Evolutionary conservation across 2,797 vertebrate genomes (phyloP), one percentile per base, ranked within the genome.

Genomic region (Xyrichtys novacula): DNA sequence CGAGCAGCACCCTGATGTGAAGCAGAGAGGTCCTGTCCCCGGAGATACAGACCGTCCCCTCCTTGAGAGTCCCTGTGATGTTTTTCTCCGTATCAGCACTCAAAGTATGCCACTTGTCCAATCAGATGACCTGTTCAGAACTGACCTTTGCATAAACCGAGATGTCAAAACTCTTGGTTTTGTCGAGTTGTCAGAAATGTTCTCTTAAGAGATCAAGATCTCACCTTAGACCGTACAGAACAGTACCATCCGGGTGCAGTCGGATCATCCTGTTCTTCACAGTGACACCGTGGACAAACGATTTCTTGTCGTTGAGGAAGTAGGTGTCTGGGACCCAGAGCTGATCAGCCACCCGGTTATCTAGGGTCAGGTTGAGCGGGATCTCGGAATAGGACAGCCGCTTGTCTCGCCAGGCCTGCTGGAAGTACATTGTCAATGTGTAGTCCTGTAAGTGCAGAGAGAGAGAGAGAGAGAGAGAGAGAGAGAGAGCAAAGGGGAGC

Each of bases 211-310:
- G 77, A 74, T 74, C 46, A 44, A 59, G 59, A 65, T 92, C 94
- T 95, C 84, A 98, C 97, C 97, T 98, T 75, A 99, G 94, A 10
- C 97, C 96, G 12, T 99, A 99, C 22, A 99, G 93, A 22, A 99
- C 97, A 0, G 96, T 98, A 25, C 98, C 97, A 22, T 99, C 98
- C 0, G 98, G 98, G 89, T 99, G 98, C 71, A 99, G 93, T 19
- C 98, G 96, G 65, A 99, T 99, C 97, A 99, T 99, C 81, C 97
- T 95, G 78, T 99, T 99, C 91, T 99, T 99, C 86, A 99, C 98
- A 0, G 98, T 99, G 78, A 99, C 97, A n/a, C 97, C 97, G 0
- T 98, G 97, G 40, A 99, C 97, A 84, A 98, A 98, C 2, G 97
- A 99, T 90, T 98, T 98, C 94, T 99, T 99, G 93, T 99, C 98